phyloP scores from a whole-genome alignment of 2,888 invertebrate species.

The Ephialtes manifestator region DNA sequence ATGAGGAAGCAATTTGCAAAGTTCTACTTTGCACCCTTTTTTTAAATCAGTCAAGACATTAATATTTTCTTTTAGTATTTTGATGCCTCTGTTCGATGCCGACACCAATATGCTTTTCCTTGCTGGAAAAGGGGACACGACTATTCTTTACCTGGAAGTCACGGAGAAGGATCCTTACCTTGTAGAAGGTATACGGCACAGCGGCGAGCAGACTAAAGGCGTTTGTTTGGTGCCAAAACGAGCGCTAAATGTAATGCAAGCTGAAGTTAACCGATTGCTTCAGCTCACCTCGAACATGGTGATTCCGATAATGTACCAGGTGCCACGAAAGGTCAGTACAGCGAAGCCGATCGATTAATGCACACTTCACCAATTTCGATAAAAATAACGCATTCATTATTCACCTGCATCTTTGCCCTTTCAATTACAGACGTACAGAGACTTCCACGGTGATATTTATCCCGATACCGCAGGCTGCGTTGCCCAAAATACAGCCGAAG shows the following conservation, averaged over 20 bases:
- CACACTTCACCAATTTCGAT: slow-evolving; percentile 23
- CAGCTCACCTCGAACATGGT: slow-evolving; percentile 95
- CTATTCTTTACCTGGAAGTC: slow-evolving; percentile 96
- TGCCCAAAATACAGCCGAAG: slow-evolving; percentile 92
- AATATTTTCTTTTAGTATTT: slow-evolving; percentile 87
- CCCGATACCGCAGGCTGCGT: slow-evolving; percentile 95
- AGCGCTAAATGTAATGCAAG: slow-evolving; percentile 98
- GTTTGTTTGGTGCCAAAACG: slow-evolving; percentile 97
- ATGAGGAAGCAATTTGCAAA: too few species aligned
- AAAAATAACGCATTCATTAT: slow-evolving; percentile 21
- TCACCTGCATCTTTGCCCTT: background rate
- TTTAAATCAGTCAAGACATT: background rate
- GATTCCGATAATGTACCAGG: slow-evolving; percentile 97
- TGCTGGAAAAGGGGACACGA: slow-evolving; percentile 97
- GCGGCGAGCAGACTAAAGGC: slow-evolving; percentile 98
- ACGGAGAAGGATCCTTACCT: slow-evolving; percentile 95
- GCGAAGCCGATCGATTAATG: slow-evolving; percentile 14
- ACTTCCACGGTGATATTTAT: slow-evolving; percentile 97
- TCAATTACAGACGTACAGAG: slow-evolving; percentile 92
- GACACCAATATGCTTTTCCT: slow-evolving; percentile 98
- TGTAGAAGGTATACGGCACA: slow-evolving; percentile 95
- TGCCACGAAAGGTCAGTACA: slow-evolving; percentile 92
- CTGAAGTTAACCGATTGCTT: slow-evolving; percentile 96
- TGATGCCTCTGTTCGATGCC: slow-evolving; percentile 96
- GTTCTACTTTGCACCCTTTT: too few species aligned